Percentiles rank a stretch among this genome's conserved stretches.
Evolutionary conservation across 2,888 invertebrate genomes (phyloP).

Genomic region (Cinara cedri): DNA sequence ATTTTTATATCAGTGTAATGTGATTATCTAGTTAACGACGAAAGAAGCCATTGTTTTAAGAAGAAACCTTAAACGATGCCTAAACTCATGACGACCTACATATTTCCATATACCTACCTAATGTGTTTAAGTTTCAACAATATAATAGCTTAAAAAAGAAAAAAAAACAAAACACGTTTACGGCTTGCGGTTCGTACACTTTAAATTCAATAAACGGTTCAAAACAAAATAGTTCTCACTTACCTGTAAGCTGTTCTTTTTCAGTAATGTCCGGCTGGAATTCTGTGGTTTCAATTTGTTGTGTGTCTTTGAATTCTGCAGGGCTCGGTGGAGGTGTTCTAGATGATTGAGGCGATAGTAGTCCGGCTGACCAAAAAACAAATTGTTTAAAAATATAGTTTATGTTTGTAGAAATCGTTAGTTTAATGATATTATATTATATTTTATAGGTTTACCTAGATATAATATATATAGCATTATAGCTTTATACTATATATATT

Average conservation of each 20-base stretch:
- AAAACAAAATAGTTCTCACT: constrained; percentile 29
- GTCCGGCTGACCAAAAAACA: constrained; percentile 65
- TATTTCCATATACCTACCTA: constrained; percentile 23
- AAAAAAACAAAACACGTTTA: constrained; percentile 30
- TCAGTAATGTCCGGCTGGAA: neutral
- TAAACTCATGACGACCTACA: constrained; percentile 49
- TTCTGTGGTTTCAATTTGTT: constrained; percentile 37
- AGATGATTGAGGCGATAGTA: constrained; percentile 67
- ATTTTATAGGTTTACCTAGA: no score
- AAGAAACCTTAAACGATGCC: constrained; percentile 52
- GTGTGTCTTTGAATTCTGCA: constrained; percentile 67
- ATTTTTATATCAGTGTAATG: constrained; percentile 21
- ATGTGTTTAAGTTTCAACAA: constrained; percentile 20
- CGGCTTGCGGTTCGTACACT: constrained; percentile 44
- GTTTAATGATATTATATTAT: no score
- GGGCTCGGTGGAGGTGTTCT: constrained; percentile 77
- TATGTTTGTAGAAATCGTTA: neutral
- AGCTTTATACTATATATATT: no score
- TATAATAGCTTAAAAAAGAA: neutral
- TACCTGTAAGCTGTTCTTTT: constrained; percentile 48
- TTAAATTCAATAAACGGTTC: constrained; percentile 14
- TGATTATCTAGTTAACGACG: constrained; percentile 49
- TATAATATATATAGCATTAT: no score
- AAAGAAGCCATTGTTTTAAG: constrained; percentile 51
- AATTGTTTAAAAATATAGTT: constrained; percentile 17